Evolutionary conservation across 92 coral and sea anemone genomes (phyloP).

Genomic region (Epizoanthus stellaris): DNA sequence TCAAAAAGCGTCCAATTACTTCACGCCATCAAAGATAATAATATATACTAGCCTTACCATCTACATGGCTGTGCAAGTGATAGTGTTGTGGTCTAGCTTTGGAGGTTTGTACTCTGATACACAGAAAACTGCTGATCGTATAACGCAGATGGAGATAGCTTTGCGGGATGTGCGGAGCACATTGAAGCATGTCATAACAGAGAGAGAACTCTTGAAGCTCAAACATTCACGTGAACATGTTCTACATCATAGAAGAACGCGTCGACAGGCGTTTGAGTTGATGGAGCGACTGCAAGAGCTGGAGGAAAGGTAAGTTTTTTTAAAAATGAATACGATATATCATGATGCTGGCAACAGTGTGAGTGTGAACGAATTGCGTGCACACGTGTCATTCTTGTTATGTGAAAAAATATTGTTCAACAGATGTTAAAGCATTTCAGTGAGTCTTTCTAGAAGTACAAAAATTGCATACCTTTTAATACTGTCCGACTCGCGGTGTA

Average conservation of each 20-base stretch:
- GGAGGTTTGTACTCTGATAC: not conserved
- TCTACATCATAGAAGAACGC: not conserved
- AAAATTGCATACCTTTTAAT: conserved; percentile 8
- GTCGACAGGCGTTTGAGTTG: conserved; percentile 18
- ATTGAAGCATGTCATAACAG: conserved; percentile 1
- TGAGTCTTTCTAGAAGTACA: not conserved
- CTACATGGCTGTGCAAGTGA: not conserved
- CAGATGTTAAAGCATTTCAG: conserved; percentile 13
- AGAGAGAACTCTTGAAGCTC: not conserved
- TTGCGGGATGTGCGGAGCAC: conserved; percentile 7
- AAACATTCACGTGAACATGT: conserved; percentile 4
- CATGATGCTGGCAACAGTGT: too few species aligned
- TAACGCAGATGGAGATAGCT: conserved; percentile 20
- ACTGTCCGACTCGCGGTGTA: not conserved
- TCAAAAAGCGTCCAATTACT: not conserved
- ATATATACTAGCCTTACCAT: not conserved
- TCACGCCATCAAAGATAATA: not conserved
- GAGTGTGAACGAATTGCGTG: not conserved
- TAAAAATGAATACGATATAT: not conserved
- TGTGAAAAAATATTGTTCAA: not conserved
- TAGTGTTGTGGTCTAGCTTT: conserved; percentile 1
- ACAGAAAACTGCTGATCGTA: conserved; percentile 7
- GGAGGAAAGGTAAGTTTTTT: not conserved
- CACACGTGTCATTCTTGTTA: not conserved
- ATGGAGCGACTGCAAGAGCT: not conserved